Evolutionary conservation across 2,888 invertebrate genomes (phyloP).

Genomic region (Drosophila pegasa): DNA sequence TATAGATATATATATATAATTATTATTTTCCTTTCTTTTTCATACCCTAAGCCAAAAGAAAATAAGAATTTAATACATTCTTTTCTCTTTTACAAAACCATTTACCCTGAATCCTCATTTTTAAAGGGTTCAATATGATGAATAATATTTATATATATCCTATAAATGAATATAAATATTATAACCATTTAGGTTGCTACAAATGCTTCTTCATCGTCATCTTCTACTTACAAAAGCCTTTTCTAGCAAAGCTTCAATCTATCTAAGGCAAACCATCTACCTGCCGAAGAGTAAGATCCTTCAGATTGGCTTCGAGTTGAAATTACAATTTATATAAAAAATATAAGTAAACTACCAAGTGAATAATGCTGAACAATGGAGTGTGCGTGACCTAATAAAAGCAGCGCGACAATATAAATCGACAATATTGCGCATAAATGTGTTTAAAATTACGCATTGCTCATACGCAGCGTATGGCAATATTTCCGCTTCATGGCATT

Average conservation of each 20-base stretch:
- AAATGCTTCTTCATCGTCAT: too few relatives aligned
- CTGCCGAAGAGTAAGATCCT: background rate
- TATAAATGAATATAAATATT: too few relatives aligned
- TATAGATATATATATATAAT: too few relatives aligned
- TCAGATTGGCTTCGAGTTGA: background rate
- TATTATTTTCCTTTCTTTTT: too few relatives aligned
- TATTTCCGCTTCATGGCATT: conserved; percentile 71
- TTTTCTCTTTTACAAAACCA: too few relatives aligned
- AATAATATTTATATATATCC: too few relatives aligned
- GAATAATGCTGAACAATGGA: conserved; percentile 34
- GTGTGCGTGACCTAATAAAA: conserved; percentile 42
- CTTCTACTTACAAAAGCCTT: background rate
- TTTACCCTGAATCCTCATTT: too few relatives aligned
- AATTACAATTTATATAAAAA: conserved; percentile 34
- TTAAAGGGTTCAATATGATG: too few relatives aligned
- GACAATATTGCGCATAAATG: conserved; percentile 74
- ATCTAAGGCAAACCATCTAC: conserved; percentile 2
- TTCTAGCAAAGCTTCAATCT: background rate
- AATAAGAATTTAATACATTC: too few relatives aligned
- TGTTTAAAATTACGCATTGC: conserved; percentile 80
- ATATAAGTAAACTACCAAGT: conserved; percentile 21
- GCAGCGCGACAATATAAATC: conserved; percentile 58
- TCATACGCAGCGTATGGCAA: conserved; percentile 78
- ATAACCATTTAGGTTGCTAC: too few relatives aligned
- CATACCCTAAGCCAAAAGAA: too few relatives aligned